Evolutionary conservation across 2,113 vertebrate genomes (phyloP).

Genomic region (Haemorhous mexicanus): DNA sequence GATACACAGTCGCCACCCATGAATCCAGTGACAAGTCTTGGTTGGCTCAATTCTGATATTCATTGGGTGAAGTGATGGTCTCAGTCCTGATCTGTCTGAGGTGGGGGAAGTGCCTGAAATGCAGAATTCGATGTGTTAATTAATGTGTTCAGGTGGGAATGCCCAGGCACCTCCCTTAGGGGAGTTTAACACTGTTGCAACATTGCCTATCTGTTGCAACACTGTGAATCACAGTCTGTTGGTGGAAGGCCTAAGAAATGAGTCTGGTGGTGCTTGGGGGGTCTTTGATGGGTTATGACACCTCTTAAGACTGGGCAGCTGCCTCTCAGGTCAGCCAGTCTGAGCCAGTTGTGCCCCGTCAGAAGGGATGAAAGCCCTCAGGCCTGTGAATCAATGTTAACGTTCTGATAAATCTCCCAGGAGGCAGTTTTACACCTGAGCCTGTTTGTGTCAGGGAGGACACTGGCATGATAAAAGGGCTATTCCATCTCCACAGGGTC

Average conservation of each 20-base stretch:
- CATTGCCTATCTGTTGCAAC: background rate
- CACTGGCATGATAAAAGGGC: background rate
- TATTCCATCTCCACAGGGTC: background rate
- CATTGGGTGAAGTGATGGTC: background rate
- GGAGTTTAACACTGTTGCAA: background rate
- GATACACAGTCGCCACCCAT: background rate
- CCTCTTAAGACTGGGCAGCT: background rate
- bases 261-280: too few relatives aligned
- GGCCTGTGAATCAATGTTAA: background rate
- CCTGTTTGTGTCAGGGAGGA: background rate
- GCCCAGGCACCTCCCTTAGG: background rate
- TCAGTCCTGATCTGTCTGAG: background rate
- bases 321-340: accelerated
- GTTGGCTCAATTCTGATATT: background rate
- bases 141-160: background rate
- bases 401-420: accelerated
- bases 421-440: background rate
- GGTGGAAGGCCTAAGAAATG: background rate
- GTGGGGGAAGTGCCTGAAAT: background rate
- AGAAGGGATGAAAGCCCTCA: background rate
- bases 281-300: background rate
- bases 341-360: background rate
- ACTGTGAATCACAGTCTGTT: background rate
- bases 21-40: background rate
- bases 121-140: background rate